Evolutionary conservation across 2,113 vertebrate genomes (phyloP), one percentile per base, ranked within the genome.

Genomic region (Chlorocebus sabaeus): DNA sequence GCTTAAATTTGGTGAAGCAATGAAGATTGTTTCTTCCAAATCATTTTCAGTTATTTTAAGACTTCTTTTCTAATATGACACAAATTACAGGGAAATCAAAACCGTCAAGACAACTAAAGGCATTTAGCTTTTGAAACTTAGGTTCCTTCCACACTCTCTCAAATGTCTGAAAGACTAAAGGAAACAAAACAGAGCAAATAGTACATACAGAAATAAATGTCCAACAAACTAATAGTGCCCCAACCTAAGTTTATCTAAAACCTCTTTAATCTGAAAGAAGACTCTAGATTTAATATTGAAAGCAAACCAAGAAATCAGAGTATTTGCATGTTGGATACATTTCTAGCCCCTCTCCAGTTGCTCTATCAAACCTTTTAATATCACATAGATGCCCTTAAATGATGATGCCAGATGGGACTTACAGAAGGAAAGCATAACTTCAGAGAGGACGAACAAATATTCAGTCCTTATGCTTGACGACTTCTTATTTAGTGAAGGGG

Each of bases 201-300:
- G 22, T 20, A 57, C 25, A 82, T 85, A 48, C 23, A 38, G n/a
- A 92, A 89, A 93, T 86, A 73, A 76, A 94, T n/a, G 14, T 57
- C 61, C 93, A 32, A 12, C 0, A 25, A 76, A 81, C 90, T 95
- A 61, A 38, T 35, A 85, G 5, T 85, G 83, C 18, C 50, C 32
- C 35, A 59, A 52, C 5, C 84, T 40, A n/a, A 64, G 68, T 94
- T 40, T 25, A 93, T 20, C 55, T 50, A 48, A 95, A 97, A 87
- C 68, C 70, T 95, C 85, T 88, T 59, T 72, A 89, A 93, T 85
- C 81, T 96, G 94, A 92, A 94, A 75, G 90, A 86, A 40, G 96
- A 98, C 94, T 98, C 92, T 59, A 40, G 80, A 89, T 98, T 97
- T 97, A 95, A 93, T 85, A 97, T 96, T 97, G 96, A 98, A 98